A percentile compares a stretch with the other conserved stretches of the same genome.
phyloP scores from a whole-genome alignment of 2,113 vertebrate species.

The Synodontis membranacea region DNA sequence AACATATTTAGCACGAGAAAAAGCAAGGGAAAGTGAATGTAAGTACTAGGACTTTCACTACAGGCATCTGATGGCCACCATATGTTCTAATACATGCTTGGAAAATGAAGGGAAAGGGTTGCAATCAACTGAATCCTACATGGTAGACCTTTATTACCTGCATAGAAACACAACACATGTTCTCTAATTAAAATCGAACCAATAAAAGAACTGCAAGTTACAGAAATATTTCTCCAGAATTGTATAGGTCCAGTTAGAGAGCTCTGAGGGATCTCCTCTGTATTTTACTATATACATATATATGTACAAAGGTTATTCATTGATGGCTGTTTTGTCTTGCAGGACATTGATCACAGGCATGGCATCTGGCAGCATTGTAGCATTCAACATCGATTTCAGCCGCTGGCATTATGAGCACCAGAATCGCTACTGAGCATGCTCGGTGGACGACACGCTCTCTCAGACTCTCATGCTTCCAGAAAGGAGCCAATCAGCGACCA shows the following conservation, averaged over 20 bases:
- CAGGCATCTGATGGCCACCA: no score
- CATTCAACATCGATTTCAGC: slow-evolving; percentile 99
- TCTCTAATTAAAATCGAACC: no score
- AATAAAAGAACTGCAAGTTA: background rate
- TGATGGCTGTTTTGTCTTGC: slow-evolving; percentile 23
- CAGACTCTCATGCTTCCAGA: slow-evolving; percentile 40
- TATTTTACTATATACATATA: no score
- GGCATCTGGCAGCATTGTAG: slow-evolving; percentile 97
- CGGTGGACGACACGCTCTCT: background rate
- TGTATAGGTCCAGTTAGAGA: background rate
- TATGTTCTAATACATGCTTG: no score
- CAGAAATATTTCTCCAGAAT: background rate
- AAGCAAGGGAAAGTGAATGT: no score
- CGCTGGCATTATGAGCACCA: slow-evolving; percentile 98
- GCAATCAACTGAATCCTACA: no score
- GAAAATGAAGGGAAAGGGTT: no score
- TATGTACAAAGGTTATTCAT: background rate
- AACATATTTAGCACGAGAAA: no score
- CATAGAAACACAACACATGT: background rate
- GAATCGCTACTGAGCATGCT: slow-evolving; percentile 85
- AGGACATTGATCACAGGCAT: slow-evolving; percentile 98
- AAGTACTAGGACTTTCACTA: no score
- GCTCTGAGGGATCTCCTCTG: background rate
- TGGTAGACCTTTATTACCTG: background rate
- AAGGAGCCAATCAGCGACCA: slow-evolving; percentile 49